Evolutionary conservation across 2,797 vertebrate genomes (phyloP), one percentile per base, ranked within the genome.

Genomic region (Naso thynnoides): DNA sequence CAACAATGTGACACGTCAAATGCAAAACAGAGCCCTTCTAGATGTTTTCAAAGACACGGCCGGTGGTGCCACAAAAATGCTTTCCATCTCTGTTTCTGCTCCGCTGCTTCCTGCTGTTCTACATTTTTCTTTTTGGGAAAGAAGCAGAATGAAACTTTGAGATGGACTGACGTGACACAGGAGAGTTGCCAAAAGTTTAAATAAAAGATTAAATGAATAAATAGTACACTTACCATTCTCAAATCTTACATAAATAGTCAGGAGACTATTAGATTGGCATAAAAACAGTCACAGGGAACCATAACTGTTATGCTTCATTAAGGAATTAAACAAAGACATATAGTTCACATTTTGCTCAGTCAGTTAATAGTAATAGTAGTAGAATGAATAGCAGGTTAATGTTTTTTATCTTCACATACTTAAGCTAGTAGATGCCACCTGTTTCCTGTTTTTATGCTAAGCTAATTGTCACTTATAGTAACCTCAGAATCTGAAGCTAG

Each of bases 1-100:
- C 80, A 50, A 82, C 72, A 78, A 39, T 71, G 72, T 76, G 74
- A 86, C 76, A 73, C 18, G 21, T 49, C 62, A 59, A 44, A 84
- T 85, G 79, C 62, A 83, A 82, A 89, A 41, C 24, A 58, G 62
- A 68, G 47, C 48, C 53, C 50, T 45, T 67, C 60, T 1, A 52
- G 72, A 62, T 42, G 16, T 60, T 73, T 84, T 79, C 66, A 80
- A 69, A 86, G 67, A 81, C 18, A 24, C 5, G 27, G 70, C 47
- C 64, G 9, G 55, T 27, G 62, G 24, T 39, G 65, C 55, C 1
- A 33, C 69, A 60, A 54, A 47, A 62, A 57, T 24, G 19, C 33
- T 55, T 50, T 58, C 61, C 39, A 3, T 54, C 24, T 55, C 38
- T 41, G 29, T 78, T 55, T 73, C 49, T 52, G 45, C 62, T 70